phyloP scores from a whole-genome alignment of 2,113 vertebrate species.

The Bathybates hornii region DNA sequence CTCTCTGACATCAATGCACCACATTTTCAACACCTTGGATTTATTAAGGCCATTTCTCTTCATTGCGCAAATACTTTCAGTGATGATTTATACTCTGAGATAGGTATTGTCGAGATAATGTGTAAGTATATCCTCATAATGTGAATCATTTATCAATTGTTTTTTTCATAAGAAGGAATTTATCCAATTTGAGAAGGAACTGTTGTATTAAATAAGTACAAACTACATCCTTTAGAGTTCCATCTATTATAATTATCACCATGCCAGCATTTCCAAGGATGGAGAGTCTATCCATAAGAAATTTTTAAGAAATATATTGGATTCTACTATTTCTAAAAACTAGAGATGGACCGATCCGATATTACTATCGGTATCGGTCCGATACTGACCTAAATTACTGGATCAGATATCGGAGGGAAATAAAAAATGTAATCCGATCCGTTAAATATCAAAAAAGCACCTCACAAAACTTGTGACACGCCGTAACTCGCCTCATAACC shows the following conservation, averaged over 20 bases:
- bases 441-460: too few relatives aligned
- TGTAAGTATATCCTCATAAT: background rate
- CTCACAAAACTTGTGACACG: too few relatives aligned
- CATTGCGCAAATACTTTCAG: background rate
- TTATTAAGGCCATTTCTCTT: slow-evolving; percentile 3
- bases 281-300: background rate
- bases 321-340: background rate
- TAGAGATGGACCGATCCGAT: too few relatives aligned
- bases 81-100: background rate
- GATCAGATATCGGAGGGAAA: too few relatives aligned
- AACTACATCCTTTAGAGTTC: background rate
- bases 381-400: too few relatives aligned
- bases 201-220: background rate
- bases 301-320: fast-evolving
- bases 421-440: too few relatives aligned
- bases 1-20: background rate
- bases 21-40: background rate
- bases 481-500: too few relatives aligned
- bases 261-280: background rate
- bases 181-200: background rate
- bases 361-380: too few relatives aligned
- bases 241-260: background rate
- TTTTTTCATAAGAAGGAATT: background rate
- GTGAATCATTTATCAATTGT: background rate
- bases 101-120: background rate